A percentile compares a stretch with the other conserved stretches of the same genome.
Conservation (phyloP, 2,888 invertebrate genomes). For the Polydrusus cervinus region DNA sequence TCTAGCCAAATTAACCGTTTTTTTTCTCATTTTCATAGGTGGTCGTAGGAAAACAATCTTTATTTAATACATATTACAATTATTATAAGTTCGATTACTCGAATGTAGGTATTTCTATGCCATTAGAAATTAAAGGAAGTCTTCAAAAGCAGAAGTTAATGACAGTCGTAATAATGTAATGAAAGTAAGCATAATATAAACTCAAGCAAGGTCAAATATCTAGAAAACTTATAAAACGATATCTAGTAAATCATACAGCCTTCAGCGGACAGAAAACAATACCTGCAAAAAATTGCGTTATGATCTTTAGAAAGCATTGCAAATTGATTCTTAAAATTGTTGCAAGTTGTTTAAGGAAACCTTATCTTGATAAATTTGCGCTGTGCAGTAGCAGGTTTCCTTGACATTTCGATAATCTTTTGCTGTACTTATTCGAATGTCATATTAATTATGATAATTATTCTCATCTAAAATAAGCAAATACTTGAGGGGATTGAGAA, state of each 20-base stretch:
- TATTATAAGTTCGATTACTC: no score
- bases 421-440: background rate
- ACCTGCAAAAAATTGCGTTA: slow-evolving; percentile 15
- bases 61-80: no score
- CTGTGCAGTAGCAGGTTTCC: no score
- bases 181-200: slow-evolving; percentile 2
- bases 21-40: no score
- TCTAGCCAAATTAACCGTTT: no score
- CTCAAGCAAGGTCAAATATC: slow-evolving; percentile 13
- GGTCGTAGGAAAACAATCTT: no score
- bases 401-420: no score
- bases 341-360: slow-evolving; percentile 11
- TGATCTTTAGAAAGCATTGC: slow-evolving; percentile 17
- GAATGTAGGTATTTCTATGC: no score
- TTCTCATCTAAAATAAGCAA: no score
- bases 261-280: slow-evolving; percentile 12
- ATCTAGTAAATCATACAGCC: slow-evolving; percentile 10
- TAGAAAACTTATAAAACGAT: slow-evolving; percentile 13
- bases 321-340: slow-evolving; percentile 3
- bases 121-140: no score
- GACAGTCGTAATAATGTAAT: background rate
- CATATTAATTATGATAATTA: background rate
- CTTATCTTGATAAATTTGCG: background rate
- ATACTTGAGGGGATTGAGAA: no score
- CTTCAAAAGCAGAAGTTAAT: no score